A percentile compares a stretch with the other conserved stretches of the same genome.
Evolutionary conservation across 2,113 vertebrate species (phyloP).

Genomic region (Athene noctua): DNA sequence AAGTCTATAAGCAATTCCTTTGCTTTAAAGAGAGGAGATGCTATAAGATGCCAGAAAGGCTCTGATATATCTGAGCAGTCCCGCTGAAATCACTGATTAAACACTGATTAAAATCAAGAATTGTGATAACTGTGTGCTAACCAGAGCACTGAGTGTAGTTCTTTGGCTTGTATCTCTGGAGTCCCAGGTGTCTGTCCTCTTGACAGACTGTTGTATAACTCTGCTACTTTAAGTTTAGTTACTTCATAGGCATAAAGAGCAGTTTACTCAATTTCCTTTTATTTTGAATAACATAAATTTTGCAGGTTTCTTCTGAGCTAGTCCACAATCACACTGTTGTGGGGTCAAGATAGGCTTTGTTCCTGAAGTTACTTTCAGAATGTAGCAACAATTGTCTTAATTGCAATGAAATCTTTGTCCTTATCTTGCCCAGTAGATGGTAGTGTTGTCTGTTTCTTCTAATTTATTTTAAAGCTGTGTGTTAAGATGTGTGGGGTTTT

Average conservation of each 20-base stretch:
- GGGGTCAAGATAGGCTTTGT: background rate
- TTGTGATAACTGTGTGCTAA: background rate
- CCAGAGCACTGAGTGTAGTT: background rate
- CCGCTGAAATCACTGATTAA: background rate
- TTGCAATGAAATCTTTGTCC: conserved; percentile 40
- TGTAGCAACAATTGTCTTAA: background rate
- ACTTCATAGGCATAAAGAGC: background rate
- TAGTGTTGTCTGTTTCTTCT: conserved; percentile 73
- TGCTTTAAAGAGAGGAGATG: background rate
- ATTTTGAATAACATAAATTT: background rate
- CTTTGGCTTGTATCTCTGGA: background rate
- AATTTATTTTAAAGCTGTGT: conserved; percentile 30
- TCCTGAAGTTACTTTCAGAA: background rate
- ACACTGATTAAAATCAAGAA: background rate
- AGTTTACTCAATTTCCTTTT: background rate
- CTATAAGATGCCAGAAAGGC: background rate
- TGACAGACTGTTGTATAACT: background rate
- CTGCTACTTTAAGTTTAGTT: background rate
- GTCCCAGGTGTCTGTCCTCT: background rate
- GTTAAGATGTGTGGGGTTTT: background rate
- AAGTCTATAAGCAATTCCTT: background rate
- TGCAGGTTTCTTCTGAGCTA: background rate
- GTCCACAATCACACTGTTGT: background rate
- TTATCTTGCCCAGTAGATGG: conserved; percentile 79
- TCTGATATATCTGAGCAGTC: background rate